Percentiles rank a stretch among this genome's conserved stretches.
These are phyloP conservation scores for Tenebrio molitor DNA, from an alignment of 1,140 invertebrate species.

Conservation along the genomic window DNA sequence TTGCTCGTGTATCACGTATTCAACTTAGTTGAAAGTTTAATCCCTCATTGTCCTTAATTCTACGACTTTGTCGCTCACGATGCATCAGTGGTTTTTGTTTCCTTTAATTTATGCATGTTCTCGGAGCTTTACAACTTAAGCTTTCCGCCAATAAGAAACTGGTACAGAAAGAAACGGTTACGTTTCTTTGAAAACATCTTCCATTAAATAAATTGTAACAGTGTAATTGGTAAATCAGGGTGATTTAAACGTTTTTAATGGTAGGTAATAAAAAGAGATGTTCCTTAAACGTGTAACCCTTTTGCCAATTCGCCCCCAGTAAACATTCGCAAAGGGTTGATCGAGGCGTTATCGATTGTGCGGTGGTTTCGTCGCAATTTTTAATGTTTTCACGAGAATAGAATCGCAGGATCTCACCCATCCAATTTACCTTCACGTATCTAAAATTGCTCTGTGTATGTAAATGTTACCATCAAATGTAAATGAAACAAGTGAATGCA, in stretches of 20 bases:
- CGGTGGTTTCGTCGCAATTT: neutral
- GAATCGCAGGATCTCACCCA: neutral
- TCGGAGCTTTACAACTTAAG: no score
- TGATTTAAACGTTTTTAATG: neutral
- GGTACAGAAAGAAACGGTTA: no score
- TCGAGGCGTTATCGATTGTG: neutral
- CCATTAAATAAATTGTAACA: no score
- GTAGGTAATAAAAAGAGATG: neutral
- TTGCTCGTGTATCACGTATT: slow-evolving; percentile 20
- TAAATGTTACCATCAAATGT: slow-evolving; percentile 27
- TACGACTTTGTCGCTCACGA: slow-evolving; percentile 17
- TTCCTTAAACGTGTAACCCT: neutral
- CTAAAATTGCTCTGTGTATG: slow-evolving; percentile 9
- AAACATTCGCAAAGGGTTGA: neutral
- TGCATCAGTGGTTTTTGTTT: slow-evolving; percentile 24
- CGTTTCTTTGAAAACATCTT: neutral
- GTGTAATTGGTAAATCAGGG: no score
- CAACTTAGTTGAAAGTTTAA: slow-evolving; percentile 16
- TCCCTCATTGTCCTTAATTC: slow-evolving; percentile 35
- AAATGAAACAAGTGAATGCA: slow-evolving; percentile 7
- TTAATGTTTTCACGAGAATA: slow-evolving; percentile 4
- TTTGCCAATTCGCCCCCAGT: neutral
- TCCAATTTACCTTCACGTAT: slow-evolving; percentile 14
- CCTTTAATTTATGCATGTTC: slow-evolving; percentile 24
- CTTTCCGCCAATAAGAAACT: neutral